These are phyloP conservation scores for Corythucha ciliata DNA, from an alignment of 2,888 invertebrate genomes.

Conservation along the genomic window DNA sequence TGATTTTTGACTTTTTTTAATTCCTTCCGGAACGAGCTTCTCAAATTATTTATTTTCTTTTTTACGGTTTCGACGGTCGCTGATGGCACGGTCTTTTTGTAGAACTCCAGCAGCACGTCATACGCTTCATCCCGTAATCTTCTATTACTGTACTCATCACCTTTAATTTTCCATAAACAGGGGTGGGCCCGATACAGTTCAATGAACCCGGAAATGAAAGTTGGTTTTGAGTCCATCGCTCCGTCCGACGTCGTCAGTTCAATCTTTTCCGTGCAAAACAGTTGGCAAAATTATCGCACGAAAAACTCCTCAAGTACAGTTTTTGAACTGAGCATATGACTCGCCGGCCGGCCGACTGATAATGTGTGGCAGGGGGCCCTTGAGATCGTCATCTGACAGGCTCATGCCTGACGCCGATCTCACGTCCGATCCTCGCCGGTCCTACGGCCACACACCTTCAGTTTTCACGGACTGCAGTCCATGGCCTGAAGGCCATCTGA, in stretches of 20 bases:
- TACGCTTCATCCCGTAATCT: conserved; percentile 20
- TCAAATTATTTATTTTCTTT: conserved; percentile 20
- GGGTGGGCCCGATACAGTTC: conserved; percentile 14
- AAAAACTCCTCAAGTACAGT: neutral
- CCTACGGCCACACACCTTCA: conserved; percentile 15
- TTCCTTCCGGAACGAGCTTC: conserved; percentile 17
- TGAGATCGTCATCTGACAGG: conserved; percentile 6
- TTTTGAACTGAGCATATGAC: neutral
- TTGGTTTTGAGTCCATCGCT: neutral
- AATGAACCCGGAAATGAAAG: conserved; percentile 2
- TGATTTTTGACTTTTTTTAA: conserved; percentile 20
- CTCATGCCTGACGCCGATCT: conserved; percentile 7
- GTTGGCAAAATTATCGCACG: conserved; percentile 1
- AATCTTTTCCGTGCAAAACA: neutral
- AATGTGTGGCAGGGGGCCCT: conserved; percentile 1
- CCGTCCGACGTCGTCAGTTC: conserved; percentile 8
- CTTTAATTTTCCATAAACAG: conserved; percentile 13
- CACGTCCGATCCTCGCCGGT: conserved; percentile 11
- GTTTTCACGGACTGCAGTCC: conserved; percentile 10
- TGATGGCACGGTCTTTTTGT: conserved; percentile 19
- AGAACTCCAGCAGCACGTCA: conserved; percentile 12
- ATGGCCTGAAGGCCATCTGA: conserved; percentile 4
- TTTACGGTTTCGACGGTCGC: conserved; percentile 18
- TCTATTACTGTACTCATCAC: conserved; percentile 11
- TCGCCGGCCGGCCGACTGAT: conserved; percentile 8